These are phyloP conservation scores for Tympanuchus pallidicinctus DNA, from an alignment of 2,113 vertebrate species.

Conservation along the genomic window DNA sequence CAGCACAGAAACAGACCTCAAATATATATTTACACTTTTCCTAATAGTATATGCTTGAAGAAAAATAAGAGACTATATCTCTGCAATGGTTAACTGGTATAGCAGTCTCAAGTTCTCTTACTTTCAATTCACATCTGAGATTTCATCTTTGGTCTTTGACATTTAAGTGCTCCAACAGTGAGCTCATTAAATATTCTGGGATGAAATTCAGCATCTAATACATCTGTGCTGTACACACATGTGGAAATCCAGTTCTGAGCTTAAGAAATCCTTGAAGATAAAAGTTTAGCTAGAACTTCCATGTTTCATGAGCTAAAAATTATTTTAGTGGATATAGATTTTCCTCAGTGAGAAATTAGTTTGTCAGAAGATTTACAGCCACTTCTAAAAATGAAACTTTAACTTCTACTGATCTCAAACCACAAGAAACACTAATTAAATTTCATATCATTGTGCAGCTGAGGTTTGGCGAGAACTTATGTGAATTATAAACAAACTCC, in stretches of 20 bases:
- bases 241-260: background rate
- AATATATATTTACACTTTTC: background rate
- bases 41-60: background rate
- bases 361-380: background rate
- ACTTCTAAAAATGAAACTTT: background rate
- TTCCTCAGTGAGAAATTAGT: background rate
- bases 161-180: background rate
- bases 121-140: background rate
- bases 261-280: background rate
- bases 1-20: too few relatives aligned
- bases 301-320: background rate
- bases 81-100: background rate
- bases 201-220: background rate
- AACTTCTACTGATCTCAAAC: background rate
- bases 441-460: background rate
- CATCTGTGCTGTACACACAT: fast-evolving
- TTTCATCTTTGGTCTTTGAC: background rate
- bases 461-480: background rate
- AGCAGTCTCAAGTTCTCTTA: background rate
- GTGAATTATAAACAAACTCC: background rate
- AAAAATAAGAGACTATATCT: background rate
- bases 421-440: background rate
- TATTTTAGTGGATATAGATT: background rate
- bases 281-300: background rate
- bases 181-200: background rate